Evolutionary conservation across 2,888 invertebrate species (phyloP).

Genomic region (Tethea ocularis): DNA sequence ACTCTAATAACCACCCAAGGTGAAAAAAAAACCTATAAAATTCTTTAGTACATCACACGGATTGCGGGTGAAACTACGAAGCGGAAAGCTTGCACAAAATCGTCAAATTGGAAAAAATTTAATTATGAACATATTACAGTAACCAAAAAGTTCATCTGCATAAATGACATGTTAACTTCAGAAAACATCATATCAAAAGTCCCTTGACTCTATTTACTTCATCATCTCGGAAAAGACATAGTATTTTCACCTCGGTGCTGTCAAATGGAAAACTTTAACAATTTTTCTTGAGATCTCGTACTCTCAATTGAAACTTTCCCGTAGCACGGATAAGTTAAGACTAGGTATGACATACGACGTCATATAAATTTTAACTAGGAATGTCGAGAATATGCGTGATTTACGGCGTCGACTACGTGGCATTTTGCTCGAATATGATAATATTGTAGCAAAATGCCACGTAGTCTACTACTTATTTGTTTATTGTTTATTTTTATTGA

Average conservation of each 20-base stretch:
- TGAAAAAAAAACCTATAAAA: too few species aligned
- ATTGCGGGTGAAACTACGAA: too few species aligned
- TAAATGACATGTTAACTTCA: constrained; percentile 41
- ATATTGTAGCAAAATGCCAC: background rate
- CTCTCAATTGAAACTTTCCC: constrained; percentile 53
- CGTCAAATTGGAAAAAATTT: constrained; percentile 11
- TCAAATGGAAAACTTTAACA: constrained; percentile 46
- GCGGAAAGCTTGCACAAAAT: too few species aligned
- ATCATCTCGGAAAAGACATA: constrained; percentile 36
- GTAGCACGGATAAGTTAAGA: constrained; percentile 40
- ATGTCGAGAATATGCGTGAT: constrained; percentile 19
- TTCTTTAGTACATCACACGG: too few species aligned
- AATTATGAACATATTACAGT: constrained; percentile 5
- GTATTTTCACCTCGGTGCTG: constrained; percentile 42
- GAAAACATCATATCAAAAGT: constrained; percentile 26
- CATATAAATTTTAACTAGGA: constrained; percentile 33
- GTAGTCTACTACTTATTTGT: too few species aligned
- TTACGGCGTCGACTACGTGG: background rate
- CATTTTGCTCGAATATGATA: background rate
- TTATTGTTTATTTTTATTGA: too few species aligned
- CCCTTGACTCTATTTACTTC: constrained; percentile 24
- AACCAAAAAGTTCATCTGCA: constrained; percentile 35
- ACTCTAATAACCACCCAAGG: too few species aligned
- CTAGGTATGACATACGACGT: constrained; percentile 43
- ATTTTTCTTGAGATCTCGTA: constrained; percentile 45